Base-by-base conservation (phyloP, 2,797 vertebrate genomes). In the Acanthiza pusilla region DNA sequence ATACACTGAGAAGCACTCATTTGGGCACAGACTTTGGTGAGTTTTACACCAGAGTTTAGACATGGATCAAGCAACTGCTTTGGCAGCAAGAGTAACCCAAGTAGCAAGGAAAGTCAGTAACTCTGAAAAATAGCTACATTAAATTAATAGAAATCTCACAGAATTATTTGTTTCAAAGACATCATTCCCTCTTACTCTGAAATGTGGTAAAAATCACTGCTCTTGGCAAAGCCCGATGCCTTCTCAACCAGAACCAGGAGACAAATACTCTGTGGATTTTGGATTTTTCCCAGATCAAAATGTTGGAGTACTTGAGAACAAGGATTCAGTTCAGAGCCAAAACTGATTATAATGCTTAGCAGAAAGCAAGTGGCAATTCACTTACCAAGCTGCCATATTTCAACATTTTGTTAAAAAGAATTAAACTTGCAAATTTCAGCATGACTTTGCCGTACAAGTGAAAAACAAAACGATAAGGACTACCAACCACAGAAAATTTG, bases 391-490 rank as follows among this genome's bases (percentile, higher is more conserved):
- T 94, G 85, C 32, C 91, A 82, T 60, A 70, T 92, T 78, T 91
- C 78, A 71, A 70, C 85, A 79, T 89, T 89, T 91, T 89, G 57
- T 58, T 73, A 54, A 26, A 57, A 76, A 63, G 88, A 96, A 97
- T 95, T 93, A 88, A 93, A 96, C 82, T 91, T 95, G 91, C 92
- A 96, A 81, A 92, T 96, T 94, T 84, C 88, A 90, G 45, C 55
- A 43, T 67, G 88, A 86, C 71, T 90, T 77, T 61, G 57, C 61
- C 62, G 50, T 30, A 38, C 53, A 75, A 27, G 14, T 60, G 79
- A 91, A 88, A 96, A 95, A 60, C 76, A 91, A 83, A 83, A 53
- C 0, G 1, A 10, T 74, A 84, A 83, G 58, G 32, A 78, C 58
- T 72, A 95, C 48, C 42, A 92, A 75, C 57, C 66, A 21, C 0